Base-by-base conservation (phyloP, 2,888 invertebrate genomes). In the Idaea straminata region DNA sequence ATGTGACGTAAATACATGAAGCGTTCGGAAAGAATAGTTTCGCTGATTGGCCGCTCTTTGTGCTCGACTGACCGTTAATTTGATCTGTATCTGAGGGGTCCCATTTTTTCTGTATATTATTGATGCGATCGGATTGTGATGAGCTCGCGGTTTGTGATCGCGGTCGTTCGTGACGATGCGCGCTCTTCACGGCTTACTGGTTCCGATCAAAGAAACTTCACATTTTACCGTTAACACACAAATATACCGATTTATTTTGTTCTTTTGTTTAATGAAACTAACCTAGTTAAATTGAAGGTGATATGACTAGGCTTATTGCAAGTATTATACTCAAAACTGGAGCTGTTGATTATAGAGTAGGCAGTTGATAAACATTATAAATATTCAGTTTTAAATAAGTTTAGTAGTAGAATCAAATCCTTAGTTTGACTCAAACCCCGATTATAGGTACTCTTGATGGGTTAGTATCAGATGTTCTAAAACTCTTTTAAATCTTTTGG, bases 1-100 rank as follows among this genome's bases (percentile, higher is more conserved):
- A 92, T 91, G 89, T 87, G 90, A 90, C 90, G 91, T 89, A 90
- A 91, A 88, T 87, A 90, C 89, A 85, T 85, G 88, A 85, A 86
- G 80, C 87, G 83, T 83, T 81, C 82, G 82, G 79, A 84, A 87
- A 86, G 89, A 90, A 89, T 89, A 87, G 88, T 84, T 81, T 80
- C 80, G 79, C 85, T 90, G 91, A 91, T 90, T 91, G 91, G 87
- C 82, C 79, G 85, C 86, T 71, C 72, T 90, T 90, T 90, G 90
- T 88, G 87, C 83, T 85, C 86, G 85, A 80, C 79, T 89, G 88
- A 87, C 89, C 89, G 89, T 89, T 91, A 91, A 92, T 92, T 87
- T 86, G 89, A 89, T 89, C 89, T 85, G 85, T 89, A 88, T 89
- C 87, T 71, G 71, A 66, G 77, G 76, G 79, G 74, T 70, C 74